Evolutionary conservation across 2,113 vertebrate genomes (phyloP), one percentile per base, ranked within the genome.

Genomic region (Hyaena hyaena): DNA sequence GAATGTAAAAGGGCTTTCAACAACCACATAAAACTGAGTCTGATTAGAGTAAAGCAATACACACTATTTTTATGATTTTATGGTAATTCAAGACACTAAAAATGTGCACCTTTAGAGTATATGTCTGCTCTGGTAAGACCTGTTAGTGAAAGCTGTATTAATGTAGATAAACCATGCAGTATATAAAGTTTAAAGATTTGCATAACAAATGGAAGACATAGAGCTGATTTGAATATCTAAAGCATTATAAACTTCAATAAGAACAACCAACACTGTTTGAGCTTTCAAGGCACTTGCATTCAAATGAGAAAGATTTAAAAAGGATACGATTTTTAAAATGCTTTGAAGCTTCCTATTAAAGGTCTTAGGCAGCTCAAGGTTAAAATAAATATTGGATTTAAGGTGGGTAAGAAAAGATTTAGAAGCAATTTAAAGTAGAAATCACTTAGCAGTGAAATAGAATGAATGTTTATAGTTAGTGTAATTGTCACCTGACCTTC

Each of bases 21-120:
- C 98, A 98, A 98, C 98, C 97, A 98, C 99, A 99, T 99, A 99
- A 99, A 99, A 99, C 98, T 98, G 98, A 98, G 98, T 98, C 98
- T 99, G 98, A 99, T 99, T 98, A 98, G 97, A 98, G 97, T 85
- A 97, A 98, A 98, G 98, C 92, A 98, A 98, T 98, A 93, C 95
- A 98, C 96, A 98, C 96, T 97, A 98, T 98, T 98, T 99, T 99
- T 98, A 98, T 98, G 98, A 98, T 99, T 98, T 98, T 98, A 98
- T 98, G 98, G 97, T 98, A 98, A 99, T 98, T 98, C 97, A 98
- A 98, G 97, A 80, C 98, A 98, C 97, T 98, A 98, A 98, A 99
- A 98, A 98, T 96, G 95, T 98, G 96, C 97, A 98, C 98, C 98
- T 99, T 98, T 97, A 92, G 98, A 95, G 88, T 97, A 97, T 88